Percentiles rank a stretch among this genome's conserved stretches.
phyloP scores from a whole-genome alignment of 2,888 invertebrate genomes.

The Amphipyra berbera region DNA sequence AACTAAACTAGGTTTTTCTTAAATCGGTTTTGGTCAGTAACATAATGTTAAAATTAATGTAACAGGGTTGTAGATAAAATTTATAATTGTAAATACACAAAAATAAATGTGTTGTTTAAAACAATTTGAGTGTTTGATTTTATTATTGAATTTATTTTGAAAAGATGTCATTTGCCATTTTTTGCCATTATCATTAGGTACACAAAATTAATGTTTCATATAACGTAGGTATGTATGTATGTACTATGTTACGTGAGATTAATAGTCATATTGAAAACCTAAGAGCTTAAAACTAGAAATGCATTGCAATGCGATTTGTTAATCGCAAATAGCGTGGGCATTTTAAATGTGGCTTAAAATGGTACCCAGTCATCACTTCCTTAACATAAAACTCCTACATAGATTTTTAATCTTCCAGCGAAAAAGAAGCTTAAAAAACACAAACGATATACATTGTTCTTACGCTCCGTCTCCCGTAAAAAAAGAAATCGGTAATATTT shows the following conservation, averaged over 20 bases:
- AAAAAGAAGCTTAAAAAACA: conserved; percentile 8
- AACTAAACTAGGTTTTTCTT: conserved; percentile 7
- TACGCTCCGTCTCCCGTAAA: conserved; percentile 1
- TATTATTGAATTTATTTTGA: conserved; percentile 8
- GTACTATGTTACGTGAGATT: conserved; percentile 3
- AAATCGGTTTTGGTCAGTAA: conserved; percentile 39
- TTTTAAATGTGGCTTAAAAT: conserved; percentile 2
- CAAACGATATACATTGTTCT: conserved; percentile 10
- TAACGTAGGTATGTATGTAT: too few species aligned
- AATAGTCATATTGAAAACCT: conserved; percentile 17
- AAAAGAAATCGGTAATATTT: conserved; percentile 16
- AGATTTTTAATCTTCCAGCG: conserved; percentile 4
- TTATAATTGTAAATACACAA: conserved; percentile 72
- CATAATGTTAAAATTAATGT: conserved; percentile 56
- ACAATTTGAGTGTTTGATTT: conserved; percentile 48
- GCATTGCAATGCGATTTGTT: conserved; percentile 4
- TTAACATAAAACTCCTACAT: not conserved
- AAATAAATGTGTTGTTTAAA: conserved; percentile 78
- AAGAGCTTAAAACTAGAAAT: too few species aligned
- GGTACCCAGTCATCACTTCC: conserved; percentile 6
- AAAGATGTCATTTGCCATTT: too few species aligned
- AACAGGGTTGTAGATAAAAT: conserved; percentile 80
- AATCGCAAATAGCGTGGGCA: conserved; percentile 16
- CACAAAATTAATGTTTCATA: too few species aligned
- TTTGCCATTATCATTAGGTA: too few species aligned